A percentile compares a stretch with the other conserved stretches of the same genome.
phyloP scores from a whole-genome alignment of 2,888 invertebrate genomes.

The Anorthoa munda region DNA sequence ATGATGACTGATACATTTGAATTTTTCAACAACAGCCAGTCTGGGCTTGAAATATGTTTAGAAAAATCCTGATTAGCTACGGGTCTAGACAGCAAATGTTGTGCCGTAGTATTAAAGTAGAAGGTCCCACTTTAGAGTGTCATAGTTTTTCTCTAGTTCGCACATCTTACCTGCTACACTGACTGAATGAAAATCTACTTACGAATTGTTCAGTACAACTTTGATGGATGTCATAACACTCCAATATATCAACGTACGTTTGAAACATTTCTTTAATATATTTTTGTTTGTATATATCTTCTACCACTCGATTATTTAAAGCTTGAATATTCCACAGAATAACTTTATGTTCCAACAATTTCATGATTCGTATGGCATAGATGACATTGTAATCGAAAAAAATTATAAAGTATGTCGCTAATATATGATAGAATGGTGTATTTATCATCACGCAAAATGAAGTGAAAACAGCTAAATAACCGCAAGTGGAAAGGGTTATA shows the following conservation, averaged over 20 bases:
- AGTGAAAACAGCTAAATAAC: neutral
- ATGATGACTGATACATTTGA: no score
- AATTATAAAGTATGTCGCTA: neutral
- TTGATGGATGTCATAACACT: slow-evolving; percentile 25
- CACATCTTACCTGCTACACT: neutral
- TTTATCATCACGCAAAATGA: neutral
- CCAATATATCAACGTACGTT: slow-evolving; percentile 10
- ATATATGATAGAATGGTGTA: slow-evolving; percentile 3
- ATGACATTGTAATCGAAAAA: slow-evolving; percentile 29
- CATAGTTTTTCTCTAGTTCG: no score
- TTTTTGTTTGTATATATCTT: neutral
- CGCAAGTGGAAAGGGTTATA: neutral
- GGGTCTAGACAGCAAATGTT: no score
- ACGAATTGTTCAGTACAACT: slow-evolving; percentile 15
- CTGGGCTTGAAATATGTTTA: no score
- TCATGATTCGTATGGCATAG: slow-evolving; percentile 17
- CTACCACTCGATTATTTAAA: neutral
- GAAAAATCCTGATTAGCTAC: no score
- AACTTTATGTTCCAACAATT: slow-evolving; percentile 20
- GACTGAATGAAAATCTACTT: neutral
- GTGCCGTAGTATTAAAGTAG: no score
- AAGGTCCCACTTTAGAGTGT: no score
- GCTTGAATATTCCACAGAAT: slow-evolving; percentile 17
- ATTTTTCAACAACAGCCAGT: no score
- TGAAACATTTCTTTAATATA: slow-evolving; percentile 4